Conservation (phyloP, 1,140 invertebrate genomes). For the Hylaeus volcanicus region DNA sequence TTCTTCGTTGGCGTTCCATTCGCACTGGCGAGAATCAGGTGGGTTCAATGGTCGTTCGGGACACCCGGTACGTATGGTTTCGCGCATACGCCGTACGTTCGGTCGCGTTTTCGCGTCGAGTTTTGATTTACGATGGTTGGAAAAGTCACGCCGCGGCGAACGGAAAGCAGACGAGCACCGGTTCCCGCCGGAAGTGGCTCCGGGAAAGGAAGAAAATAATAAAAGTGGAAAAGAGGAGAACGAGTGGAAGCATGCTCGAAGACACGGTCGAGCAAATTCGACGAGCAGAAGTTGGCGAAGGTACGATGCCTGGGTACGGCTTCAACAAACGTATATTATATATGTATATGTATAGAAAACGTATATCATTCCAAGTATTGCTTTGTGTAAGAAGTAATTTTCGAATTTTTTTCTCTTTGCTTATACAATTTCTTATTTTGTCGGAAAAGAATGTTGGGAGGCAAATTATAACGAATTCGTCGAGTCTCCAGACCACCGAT, state of each 20-base stretch:
- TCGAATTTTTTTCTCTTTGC: no score
- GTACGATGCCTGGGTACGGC: conserved; percentile 1
- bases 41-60: conserved; percentile 65
- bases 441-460: no score
- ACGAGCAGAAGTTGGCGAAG: conserved; percentile 20
- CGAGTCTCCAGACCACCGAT: no score
- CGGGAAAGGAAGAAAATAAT: conserved; percentile 60
- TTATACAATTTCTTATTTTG: no score
- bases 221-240: conserved; percentile 22
- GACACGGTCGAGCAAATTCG: conserved; percentile 56
- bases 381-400: no score
- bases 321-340: no score
- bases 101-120: conserved; percentile 70
- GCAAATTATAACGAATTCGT: no score
- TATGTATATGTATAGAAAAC: no score
- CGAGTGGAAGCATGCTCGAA: conserved; percentile 44
- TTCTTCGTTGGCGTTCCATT: not conserved
- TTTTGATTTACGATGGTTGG: conserved; percentile 66
- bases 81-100: conserved; percentile 62
- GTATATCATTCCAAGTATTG: no score
- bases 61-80: conserved; percentile 70
- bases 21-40: conserved; percentile 1
- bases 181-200: conserved; percentile 49
- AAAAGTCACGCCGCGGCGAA: conserved; percentile 41
- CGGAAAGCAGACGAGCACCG: conserved; percentile 22